Percentiles rank a stretch among this genome's conserved stretches.
These are phyloP conservation scores for Urocitellus parryii DNA, from an alignment of 2,113 vertebrate genomes.

Conservation along the genomic window DNA sequence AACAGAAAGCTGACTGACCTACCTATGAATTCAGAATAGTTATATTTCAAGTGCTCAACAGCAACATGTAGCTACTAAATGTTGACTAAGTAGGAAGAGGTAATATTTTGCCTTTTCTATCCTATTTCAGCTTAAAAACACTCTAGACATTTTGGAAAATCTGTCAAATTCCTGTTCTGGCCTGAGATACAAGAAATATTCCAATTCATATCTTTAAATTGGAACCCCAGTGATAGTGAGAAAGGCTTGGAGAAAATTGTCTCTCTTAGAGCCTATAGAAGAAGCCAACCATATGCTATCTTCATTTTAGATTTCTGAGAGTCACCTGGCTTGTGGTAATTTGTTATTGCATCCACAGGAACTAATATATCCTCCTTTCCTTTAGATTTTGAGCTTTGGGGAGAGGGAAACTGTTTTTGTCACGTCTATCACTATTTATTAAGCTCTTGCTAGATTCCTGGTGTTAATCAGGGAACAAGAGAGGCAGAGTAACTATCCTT, in stretches of 20 bases:
- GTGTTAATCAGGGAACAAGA: background rate
- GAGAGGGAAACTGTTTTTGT: background rate
- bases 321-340: background rate
- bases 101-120: background rate
- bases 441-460: background rate
- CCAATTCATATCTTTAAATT: background rate
- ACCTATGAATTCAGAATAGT: background rate
- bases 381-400: background rate
- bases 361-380: background rate
- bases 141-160: background rate
- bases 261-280: background rate
- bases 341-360: background rate
- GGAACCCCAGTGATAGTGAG: background rate
- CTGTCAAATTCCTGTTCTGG: background rate
- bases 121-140: constrained; percentile 15
- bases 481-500: background rate
- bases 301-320: background rate
- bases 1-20: background rate
- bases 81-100: background rate
- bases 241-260: background rate
- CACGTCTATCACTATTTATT: background rate
- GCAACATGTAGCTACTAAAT: background rate
- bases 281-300: background rate
- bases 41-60: background rate
- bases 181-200: background rate